Conservation (phyloP, 2,797 vertebrate species). For the Anas georgica region DNA sequence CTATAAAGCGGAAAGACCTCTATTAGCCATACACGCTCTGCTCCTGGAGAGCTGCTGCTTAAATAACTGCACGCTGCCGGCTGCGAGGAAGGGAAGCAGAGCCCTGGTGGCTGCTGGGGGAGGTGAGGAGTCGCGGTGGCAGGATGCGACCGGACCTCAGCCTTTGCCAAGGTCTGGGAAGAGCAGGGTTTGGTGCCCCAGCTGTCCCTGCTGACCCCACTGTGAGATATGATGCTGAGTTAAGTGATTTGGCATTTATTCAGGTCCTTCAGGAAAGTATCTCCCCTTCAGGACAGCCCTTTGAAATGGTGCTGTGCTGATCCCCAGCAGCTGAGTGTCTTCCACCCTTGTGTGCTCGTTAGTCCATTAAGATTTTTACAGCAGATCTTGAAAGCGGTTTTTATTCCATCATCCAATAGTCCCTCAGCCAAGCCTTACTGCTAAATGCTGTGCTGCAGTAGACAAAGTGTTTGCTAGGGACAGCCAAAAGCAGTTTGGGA, state of each 20-base stretch:
- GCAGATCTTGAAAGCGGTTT: neutral
- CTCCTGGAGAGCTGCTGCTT: neutral
- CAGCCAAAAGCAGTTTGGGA: neutral
- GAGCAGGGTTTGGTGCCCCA: neutral
- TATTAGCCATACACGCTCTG: rapidly evolving
- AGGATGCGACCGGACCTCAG: neutral
- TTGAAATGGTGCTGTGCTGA: neutral
- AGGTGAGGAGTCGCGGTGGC: rapidly evolving
- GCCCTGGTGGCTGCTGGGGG: neutral
- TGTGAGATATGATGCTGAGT: rapidly evolving
- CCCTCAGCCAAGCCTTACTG: neutral
- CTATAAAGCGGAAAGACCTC: neutral
- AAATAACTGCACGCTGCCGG: rapidly evolving
- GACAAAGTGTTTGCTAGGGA: neutral
- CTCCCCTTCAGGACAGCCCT: neutral
- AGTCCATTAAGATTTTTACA: neutral
- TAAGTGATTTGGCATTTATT: neutral
- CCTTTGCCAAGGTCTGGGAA: neutral
- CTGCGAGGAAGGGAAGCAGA: neutral
- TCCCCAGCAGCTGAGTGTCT: neutral
- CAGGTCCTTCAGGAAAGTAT: neutral
- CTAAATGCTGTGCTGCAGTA: neutral
- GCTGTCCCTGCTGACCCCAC: neutral
- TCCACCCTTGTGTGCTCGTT: neutral
- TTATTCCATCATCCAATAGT: neutral